Conservation (phyloP, 2,797 vertebrate genomes). For the Nyctibius grandis region DNA sequence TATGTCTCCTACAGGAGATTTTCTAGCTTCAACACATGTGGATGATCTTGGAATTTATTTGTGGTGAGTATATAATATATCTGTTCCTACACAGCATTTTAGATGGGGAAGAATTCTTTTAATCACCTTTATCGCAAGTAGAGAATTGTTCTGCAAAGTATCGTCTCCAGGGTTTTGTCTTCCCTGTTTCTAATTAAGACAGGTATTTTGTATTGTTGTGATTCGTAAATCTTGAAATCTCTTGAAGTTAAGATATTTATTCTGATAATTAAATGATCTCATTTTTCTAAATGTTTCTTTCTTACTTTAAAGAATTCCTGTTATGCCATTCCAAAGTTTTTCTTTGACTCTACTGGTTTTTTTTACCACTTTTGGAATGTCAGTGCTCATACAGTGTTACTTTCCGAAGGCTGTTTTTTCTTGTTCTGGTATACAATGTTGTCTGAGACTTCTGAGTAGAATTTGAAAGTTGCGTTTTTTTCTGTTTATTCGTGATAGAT, state of each 20-base stretch:
- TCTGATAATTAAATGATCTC: neutral
- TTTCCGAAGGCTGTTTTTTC: neutral
- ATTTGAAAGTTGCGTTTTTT: neutral
- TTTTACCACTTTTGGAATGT: neutral
- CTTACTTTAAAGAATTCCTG: neutral
- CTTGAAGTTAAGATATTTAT: neutral
- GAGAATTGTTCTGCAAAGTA: neutral
- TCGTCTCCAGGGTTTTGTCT: neutral
- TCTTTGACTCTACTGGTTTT: neutral
- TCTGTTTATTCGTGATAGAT: neutral
- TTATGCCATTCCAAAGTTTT: neutral
- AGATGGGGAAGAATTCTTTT: neutral
- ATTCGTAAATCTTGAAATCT: neutral
- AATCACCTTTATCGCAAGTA: neutral
- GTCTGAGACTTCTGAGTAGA: neutral
- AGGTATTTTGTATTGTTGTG: neutral
- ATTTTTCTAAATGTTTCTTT: neutral
- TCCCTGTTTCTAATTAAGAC: neutral
- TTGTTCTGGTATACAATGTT: neutral
- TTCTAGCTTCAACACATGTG: slow-evolving; percentile 89
- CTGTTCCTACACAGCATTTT: neutral
- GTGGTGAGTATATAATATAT: slow-evolving; percentile 78
- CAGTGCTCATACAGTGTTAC: neutral
- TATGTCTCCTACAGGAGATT: slow-evolving; percentile 94
- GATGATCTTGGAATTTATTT: slow-evolving; percentile 92